Base-by-base conservation (phyloP, 2,888 invertebrate species). In the Iselma pallidipennis region DNA sequence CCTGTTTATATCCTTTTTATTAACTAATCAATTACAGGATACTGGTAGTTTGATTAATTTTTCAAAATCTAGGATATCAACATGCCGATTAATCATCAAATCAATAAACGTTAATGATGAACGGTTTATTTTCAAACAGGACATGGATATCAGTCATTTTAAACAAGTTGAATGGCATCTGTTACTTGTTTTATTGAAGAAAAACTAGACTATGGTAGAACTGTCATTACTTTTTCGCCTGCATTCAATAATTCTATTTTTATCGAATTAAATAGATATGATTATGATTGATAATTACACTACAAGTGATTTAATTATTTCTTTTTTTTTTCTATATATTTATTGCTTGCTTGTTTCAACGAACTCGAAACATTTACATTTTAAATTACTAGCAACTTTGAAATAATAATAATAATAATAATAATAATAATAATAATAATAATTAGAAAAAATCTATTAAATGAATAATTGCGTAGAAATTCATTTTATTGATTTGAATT, bases 91-190 rank as follows among this genome's bases (percentile, higher is more conserved):
- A n/a, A n/a, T n/a, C n/a, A n/a, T n/a, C n/a, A n/a, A n/a, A n/a
- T n/a, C n/a, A n/a, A n/a, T n/a, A n/a, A n/a, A n/a, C n/a, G n/a
- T n/a, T n/a, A n/a, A n/a, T n/a, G 10, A 29, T 10, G 29, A 29
- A 29, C 29, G 29, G 29, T 29, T 29, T 10, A 29, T 29, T 10
- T 29, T 29, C 7, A 29, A 31, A 33, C 57, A 45, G 49, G 61
- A 53, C 61, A 57, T 61, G 57, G 57, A 56, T 61, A 57, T 61
- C 57, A 53, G 49, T 61, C 61, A 57, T 61, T 61, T 61, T 33
- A 60, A 14, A 61, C 57, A 45, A 57, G 61, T 61, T 61, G 61
- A 57, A 61, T 57, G 61, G 61, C 57, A 61, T 61, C 61, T 57
- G 56, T 42, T 21, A 54, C 55, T 55, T 55, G 51, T 60, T 55